A percentile compares a stretch with the other conserved stretches of the same genome.
Conservation (phyloP, 2,113 vertebrate species). For the Herpailurus yagouaroundi region DNA sequence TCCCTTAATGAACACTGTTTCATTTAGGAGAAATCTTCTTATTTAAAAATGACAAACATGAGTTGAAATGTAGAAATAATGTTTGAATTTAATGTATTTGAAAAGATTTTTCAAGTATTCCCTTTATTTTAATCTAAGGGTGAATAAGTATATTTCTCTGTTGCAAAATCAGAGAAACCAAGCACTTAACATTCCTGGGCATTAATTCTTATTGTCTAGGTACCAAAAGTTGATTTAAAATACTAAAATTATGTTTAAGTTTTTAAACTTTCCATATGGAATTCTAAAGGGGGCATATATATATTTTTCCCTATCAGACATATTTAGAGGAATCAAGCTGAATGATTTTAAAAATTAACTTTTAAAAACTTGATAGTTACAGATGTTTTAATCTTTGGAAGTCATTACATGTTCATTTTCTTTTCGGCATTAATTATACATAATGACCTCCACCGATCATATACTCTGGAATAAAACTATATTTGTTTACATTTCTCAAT, state of each 20-base stretch:
- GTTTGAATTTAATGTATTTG: slow-evolving; percentile 40
- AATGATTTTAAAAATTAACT: slow-evolving; percentile 63
- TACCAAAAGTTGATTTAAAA: slow-evolving; percentile 47
- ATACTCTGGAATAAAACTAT: slow-evolving; percentile 78
- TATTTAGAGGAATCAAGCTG: slow-evolving; percentile 54
- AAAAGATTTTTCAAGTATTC: not conserved
- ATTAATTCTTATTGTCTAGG: not conserved
- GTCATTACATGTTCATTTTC: slow-evolving; percentile 84
- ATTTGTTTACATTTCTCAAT: slow-evolving; percentile 79
- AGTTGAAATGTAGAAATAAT: not conserved
- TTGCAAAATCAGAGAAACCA: slow-evolving; percentile 36
- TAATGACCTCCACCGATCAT: slow-evolving; percentile 83
- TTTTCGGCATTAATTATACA: slow-evolving; percentile 87
- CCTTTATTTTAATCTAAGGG: not conserved
- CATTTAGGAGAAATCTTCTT: not conserved
- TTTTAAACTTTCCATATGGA: slow-evolving; percentile 20
- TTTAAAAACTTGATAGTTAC: slow-evolving; percentile 84
- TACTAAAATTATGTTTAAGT: not conserved
- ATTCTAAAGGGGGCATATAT: slow-evolving; percentile 20
- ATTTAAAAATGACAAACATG: slow-evolving; percentile 12
- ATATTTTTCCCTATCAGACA: not conserved
- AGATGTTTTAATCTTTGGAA: slow-evolving; percentile 87
- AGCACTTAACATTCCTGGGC: slow-evolving; percentile 25
- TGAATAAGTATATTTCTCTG: slow-evolving; percentile 6
- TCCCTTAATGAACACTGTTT: slow-evolving; percentile 20